Evolutionary conservation across 2,888 invertebrate species (phyloP), one percentile per base, ranked within the genome.

Genomic region (Tillus elongatus): DNA sequence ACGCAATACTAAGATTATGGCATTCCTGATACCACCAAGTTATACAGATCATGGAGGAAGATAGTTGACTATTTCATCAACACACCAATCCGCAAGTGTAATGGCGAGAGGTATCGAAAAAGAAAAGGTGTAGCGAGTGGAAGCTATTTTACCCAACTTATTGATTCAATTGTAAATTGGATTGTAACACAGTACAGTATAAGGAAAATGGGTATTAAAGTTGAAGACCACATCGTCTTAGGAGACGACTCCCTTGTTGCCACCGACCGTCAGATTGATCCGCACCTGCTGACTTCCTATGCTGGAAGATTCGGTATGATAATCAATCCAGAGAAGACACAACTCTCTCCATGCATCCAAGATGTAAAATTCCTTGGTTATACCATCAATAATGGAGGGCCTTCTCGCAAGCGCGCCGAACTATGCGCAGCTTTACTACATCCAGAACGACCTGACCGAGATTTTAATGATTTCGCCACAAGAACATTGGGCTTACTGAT

Each of bases 71-170:
- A 42, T 26, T 43, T 41, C 24, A 41, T 42, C 15, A 15, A 37
- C n/a, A 43, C 40, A 9, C 13, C 35, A 2, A 37, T 43, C 15
- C 2, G 37, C 13, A 15, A 27, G 8, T 8, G 13, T 12, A 27
- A 35, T 27, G 41, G 43, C n/a, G 3, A 15, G 2, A 11, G 35
- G 3, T 43, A 35, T 14, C 30, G 28, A 9, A 41, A 41, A 27
- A 11, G 9, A 2, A 14, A 9, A 11, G 43, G 43, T 2, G 16
- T 43, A 27, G 37, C 43, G 10, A 41, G 41, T 35, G 43, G 41
- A 8, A 38, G 37, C 15, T 41, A 43, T 24, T 43, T 43, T 24
- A 43, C 43, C 4, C 43, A 42, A 15, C 29, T 43, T 11, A 32
- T 43, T 15, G 41, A 19, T 10, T 14, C 14, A 3, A 35, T 41